Base-by-base conservation (phyloP, 2,888 invertebrate genomes). In the Thymelicus acteon region DNA sequence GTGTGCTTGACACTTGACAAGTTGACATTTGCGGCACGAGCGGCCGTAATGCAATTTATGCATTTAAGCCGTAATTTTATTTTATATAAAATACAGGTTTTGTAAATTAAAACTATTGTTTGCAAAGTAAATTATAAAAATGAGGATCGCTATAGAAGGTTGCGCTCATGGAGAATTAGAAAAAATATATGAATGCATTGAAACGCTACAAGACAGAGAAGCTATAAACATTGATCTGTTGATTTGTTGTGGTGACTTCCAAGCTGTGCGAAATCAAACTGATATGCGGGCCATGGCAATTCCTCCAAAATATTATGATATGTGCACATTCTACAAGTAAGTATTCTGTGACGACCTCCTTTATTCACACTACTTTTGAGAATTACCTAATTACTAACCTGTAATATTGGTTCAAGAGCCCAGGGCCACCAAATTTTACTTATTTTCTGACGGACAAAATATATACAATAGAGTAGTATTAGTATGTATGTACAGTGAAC, bases 141-240 rank as follows among this genome's bases (percentile, higher is more conserved):
- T 98, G 98, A 97, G 97, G 91, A 96, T 99, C 72, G 99, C 99
- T 0, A 94, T 99, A 0, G 99, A 98, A 94, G 99, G 99, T 68
- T 99, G 99, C 92, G 98, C 99, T 80, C 99, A 99, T 90, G 99
- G 99, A 2, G 99, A 99, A 87, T 93, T 99, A 74, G 99, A 99
- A 81, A 97, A 96, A 83, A 99, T 99, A 78, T 99, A 99, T 86
- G 96, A 97, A 73, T 96, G 97, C 0, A 95, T 99, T 68, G 92
- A 95, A 77, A 93, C 95, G 74, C 92, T 98, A 73, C 97, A 99
- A 91, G 94, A 95, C 76, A 93, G 95, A 77, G 95, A 97, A 78
- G 94, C 95, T 24, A 95, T 97, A 67, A 97, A 97, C 89, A 95
- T 99, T 60, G 99, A 99, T 91, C 94, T 99, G 69, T 91, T 99